A percentile compares a stretch with the other conserved stretches of the same genome.
Conservation (phyloP, 2,113 vertebrate species). For the Eulemur macaco region DNA sequence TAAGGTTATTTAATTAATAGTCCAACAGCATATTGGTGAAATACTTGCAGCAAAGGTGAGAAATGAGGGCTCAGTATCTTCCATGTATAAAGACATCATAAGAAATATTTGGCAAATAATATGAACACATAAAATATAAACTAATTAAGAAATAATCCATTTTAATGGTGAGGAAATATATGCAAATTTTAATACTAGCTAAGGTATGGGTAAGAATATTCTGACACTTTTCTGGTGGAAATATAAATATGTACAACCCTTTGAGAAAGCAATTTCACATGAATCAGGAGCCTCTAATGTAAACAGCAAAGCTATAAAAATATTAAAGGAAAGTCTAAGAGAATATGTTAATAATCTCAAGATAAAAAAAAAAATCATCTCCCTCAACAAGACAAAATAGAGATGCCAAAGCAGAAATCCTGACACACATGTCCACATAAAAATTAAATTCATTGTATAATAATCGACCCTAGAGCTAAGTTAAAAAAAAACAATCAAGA, state of each 20-base stretch:
- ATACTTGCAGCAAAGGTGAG: not conserved
- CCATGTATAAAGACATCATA: not conserved
- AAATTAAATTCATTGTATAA: not conserved
- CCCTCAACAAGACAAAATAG: not conserved
- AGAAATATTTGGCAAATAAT: not conserved
- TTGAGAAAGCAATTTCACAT: not conserved
- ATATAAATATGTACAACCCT: not conserved
- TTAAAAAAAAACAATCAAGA: not conserved
- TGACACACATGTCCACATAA: not conserved
- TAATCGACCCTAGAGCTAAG: not conserved
- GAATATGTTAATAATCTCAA: not conserved
- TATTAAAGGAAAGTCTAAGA: not conserved
- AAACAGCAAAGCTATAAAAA: conserved; percentile 4
- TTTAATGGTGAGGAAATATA: not conserved
- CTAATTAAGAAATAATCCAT: not conserved
- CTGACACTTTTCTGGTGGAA: not conserved
- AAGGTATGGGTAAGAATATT: not conserved
- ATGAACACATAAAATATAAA: not conserved
- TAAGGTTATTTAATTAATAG: not conserved
- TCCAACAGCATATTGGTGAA: not conserved
- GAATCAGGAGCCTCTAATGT: not conserved
- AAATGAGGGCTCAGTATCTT: not conserved
- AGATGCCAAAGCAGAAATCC: not conserved
- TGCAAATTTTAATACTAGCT: not conserved
- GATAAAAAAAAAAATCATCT: not conserved